Conservation (phyloP, 2,888 invertebrate genomes). For the Yponomeuta cagnagella region DNA sequence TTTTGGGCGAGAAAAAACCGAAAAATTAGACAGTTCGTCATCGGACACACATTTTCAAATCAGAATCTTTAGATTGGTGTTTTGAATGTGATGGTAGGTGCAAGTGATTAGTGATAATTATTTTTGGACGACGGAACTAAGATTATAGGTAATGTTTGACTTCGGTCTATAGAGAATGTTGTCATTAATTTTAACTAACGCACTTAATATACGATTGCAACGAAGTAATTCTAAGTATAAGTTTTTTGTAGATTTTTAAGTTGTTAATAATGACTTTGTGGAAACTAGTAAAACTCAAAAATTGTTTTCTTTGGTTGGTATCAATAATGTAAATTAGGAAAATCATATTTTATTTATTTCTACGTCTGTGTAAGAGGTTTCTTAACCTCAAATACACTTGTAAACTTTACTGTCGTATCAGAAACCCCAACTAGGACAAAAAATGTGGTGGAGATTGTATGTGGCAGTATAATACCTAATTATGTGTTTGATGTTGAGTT, state of each 20-base stretch:
- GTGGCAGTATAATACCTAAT: too few relatives aligned
- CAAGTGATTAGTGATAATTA: neutral
- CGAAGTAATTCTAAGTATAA: conserved; percentile 39
- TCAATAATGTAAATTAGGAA: neutral
- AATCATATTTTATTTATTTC: neutral
- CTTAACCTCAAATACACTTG: too few relatives aligned
- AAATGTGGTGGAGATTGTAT: too few relatives aligned
- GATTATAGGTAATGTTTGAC: neutral
- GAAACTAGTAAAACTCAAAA: neutral
- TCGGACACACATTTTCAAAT: too few relatives aligned
- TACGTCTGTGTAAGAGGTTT: neutral
- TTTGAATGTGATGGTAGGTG: neutral
- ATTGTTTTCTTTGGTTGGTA: neutral
- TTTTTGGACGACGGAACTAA: neutral
- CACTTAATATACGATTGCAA: conserved; percentile 38
- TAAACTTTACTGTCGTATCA: too few relatives aligned
- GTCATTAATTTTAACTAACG: conserved; percentile 25
- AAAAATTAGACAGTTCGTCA: too few relatives aligned
- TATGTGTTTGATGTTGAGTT: neutral
- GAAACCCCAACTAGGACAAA: too few relatives aligned
- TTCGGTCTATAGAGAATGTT: conserved; percentile 26
- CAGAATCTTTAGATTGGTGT: neutral
- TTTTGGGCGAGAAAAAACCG: too few relatives aligned
- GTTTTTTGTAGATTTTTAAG: conserved; percentile 28
- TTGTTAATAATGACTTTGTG: neutral